phyloP scores from a whole-genome alignment of 2,797 vertebrate species.

The Jordanella pulchra region DNA sequence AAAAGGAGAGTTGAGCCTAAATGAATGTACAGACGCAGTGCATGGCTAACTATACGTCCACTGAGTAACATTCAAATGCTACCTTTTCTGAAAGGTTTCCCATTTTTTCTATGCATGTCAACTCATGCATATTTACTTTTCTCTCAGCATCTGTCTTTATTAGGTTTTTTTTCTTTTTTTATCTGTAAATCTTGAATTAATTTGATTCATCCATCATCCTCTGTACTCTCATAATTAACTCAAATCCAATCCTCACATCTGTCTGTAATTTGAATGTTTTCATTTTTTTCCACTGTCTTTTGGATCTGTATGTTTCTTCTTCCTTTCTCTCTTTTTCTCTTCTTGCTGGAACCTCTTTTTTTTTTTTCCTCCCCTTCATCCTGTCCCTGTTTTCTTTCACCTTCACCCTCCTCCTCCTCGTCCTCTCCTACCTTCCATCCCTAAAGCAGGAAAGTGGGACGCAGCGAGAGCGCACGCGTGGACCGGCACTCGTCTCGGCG shows the following conservation, averaged over 20 bases:
- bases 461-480: conserved; percentile 91
- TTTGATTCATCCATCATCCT: conserved; percentile 22
- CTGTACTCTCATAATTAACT: conserved; percentile 21
- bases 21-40: conserved; percentile 31
- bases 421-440: conserved; percentile 37
- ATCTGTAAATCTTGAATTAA: conserved; percentile 23
- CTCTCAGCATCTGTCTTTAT: conserved; percentile 46
- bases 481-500: conserved; percentile 87
- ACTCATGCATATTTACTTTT: conserved; percentile 58
- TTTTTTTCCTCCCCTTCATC: neutral
- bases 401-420: conserved; percentile 2
- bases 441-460: conserved; percentile 82
- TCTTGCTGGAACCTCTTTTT: neutral
- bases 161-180: conserved; percentile 33
- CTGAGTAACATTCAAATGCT: conserved; percentile 20
- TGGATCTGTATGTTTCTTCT: conserved; percentile 9
- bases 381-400: neutral
- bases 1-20: conserved; percentile 28
- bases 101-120: conserved; percentile 54
- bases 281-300: conserved; percentile 10
- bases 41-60: conserved; percentile 35
- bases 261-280: conserved; percentile 1
- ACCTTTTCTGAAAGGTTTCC: conserved; percentile 24
- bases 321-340: neutral
- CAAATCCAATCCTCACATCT: conserved; percentile 19